A percentile compares a stretch with the other conserved stretches of the same genome.
phyloP scores from a whole-genome alignment of 2,113 vertebrate species.

The Hemichromis elongatus region DNA sequence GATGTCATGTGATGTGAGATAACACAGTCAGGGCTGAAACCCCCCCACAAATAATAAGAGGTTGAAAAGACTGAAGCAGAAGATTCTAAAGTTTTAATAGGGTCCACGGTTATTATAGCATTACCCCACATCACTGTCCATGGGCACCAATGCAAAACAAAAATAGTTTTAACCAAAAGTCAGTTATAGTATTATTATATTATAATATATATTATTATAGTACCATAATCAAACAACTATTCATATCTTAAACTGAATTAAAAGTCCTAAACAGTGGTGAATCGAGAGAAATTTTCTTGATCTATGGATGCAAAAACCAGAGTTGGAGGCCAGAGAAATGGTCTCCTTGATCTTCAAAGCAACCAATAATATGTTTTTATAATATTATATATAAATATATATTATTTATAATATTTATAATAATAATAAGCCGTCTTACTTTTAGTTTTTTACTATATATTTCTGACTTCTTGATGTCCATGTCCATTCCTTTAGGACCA shows the following conservation, averaged over 20 bases:
- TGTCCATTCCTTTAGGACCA: no score
- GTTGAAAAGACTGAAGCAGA: background rate
- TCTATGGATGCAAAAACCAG: background rate
- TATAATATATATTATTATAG: no score
- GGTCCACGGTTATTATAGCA: background rate
- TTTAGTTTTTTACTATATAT: no score
- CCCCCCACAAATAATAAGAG: background rate
- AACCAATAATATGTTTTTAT: background rate
- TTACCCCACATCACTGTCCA: background rate
- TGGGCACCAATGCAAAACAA: background rate
- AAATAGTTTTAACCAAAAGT: background rate
- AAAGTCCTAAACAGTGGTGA: no score
- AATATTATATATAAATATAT: no score
- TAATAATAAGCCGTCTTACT: background rate
- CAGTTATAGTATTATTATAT: no score
- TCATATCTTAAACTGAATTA: no score
- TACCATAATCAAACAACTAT: no score
- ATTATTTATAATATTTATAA: no score
- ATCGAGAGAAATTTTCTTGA: no score
- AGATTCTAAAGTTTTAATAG: background rate
- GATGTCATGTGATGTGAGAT: background rate
- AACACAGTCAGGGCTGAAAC: background rate
- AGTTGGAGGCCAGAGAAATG: background rate
- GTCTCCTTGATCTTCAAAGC: background rate
- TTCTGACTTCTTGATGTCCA: no score